Evolutionary conservation across 1,140 invertebrate species (phyloP).

Genomic region (Aphelenchoides fujianensis): DNA sequence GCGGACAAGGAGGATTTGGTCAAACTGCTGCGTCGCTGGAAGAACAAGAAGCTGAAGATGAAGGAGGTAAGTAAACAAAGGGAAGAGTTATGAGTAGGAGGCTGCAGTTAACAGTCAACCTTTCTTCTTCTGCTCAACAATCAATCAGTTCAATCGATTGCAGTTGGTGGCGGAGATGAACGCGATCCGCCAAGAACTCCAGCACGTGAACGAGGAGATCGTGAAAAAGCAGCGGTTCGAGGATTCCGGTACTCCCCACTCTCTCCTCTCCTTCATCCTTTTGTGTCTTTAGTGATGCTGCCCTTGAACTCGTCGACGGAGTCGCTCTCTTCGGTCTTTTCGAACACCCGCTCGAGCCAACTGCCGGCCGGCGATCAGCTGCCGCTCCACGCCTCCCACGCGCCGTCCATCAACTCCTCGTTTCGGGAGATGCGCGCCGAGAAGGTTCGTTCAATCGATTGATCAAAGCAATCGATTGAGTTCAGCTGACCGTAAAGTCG

Average conservation of each 20-base stretch:
- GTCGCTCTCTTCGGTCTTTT: slow-evolving; percentile 45
- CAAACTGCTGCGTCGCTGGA: slow-evolving; percentile 28
- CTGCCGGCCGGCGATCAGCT: slow-evolving; percentile 14
- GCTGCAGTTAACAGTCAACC: not conserved
- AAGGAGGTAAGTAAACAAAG: slow-evolving; percentile 29
- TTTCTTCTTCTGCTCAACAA: not conserved
- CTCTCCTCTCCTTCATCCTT: slow-evolving; percentile 12
- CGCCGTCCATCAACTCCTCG: slow-evolving; percentile 17
- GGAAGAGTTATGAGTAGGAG: too few species aligned
- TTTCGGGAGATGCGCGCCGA: slow-evolving; percentile 31
- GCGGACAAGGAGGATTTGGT: slow-evolving; percentile 24
- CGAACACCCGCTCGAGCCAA: slow-evolving; percentile 33
- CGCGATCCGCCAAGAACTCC: slow-evolving; percentile 23
- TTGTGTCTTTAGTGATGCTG: slow-evolving; percentile 15
- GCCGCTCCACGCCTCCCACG: too few species aligned
- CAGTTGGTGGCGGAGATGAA: slow-evolving; percentile 32
- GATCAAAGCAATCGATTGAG: not conserved
- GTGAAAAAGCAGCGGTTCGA: slow-evolving; percentile 34
- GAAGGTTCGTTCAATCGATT: slow-evolving; percentile 33
- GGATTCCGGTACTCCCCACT: slow-evolving; percentile 19
- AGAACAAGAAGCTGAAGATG: slow-evolving; percentile 21
- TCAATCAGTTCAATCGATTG: slow-evolving; percentile 15
- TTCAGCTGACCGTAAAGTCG: slow-evolving; percentile 35
- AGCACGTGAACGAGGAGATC: slow-evolving; percentile 34
- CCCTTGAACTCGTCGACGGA: slow-evolving; percentile 25